Base-by-base conservation (phyloP, 2,888 invertebrate species). In the Philereme transversata region DNA sequence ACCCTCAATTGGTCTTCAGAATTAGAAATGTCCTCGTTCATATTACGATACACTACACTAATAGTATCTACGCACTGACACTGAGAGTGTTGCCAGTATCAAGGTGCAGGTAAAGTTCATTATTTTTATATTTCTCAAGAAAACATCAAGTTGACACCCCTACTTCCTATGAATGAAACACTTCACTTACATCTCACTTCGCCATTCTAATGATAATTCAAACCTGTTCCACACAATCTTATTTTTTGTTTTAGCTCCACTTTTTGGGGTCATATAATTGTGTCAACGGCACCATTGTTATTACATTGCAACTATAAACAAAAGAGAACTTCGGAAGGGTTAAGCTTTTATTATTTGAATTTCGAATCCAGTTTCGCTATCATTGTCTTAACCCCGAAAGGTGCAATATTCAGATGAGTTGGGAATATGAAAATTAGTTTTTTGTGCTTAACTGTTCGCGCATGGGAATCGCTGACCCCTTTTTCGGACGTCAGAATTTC, bases 181-280 rank as follows among this genome's bases (percentile, higher is more conserved):
- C 87, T 87, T 83, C 82, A 81, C 83, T 85, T 77, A 89, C 90
- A 86, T 90, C 90, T 92, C 88, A 90, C 86, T 90, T 79, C 78
- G 82, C 86, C 85, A 84, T 90, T 86, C 81, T 79, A 78, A 89
- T 89, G 89, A 88, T 89, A 90, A 89, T 87, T 64, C 70, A 88
- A 91, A 92, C 91, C 91, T 92, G 91, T 92, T 92, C 81, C 81
- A 77, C 82, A 85, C 85, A 87, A 86, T 87, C 84, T 86, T 82
- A 81, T 87, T 88, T 90, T 91, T 92, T 90, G 88, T 90, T 92
- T 92, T 90, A 89, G 76, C 78, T 75, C 69, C 74, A 72, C 69
- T 72, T 78, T 77, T 77, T 72, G 79, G 84, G 87, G 82, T 79
- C 72, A 71, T 72, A 74, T 86, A 87, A 90, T 89, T 90, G 90